Evolutionary conservation across 2,113 vertebrate genomes (phyloP).

Genomic region (Gymnocephalus cernua): DNA sequence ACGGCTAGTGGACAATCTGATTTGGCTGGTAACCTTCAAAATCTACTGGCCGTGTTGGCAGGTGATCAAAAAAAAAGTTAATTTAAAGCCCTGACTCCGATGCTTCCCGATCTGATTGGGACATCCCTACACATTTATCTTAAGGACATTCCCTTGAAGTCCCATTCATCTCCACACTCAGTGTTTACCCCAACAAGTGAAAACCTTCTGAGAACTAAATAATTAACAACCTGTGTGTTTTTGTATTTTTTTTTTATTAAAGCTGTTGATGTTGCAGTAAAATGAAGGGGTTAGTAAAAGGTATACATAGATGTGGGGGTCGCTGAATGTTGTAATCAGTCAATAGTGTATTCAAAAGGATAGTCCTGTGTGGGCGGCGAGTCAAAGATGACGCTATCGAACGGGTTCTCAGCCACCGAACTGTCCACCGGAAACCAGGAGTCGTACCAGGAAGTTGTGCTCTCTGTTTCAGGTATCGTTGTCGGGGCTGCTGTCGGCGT

Average conservation of each 20-base stretch:
- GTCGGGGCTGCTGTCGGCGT: slow-evolving; percentile 51
- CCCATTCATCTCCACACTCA: not conserved
- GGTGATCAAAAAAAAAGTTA: no score
- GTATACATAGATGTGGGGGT: not conserved
- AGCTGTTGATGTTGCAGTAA: slow-evolving; percentile 31
- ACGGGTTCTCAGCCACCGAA: slow-evolving; percentile 66
- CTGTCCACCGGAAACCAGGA: slow-evolving; percentile 77
- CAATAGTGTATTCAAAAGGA: slow-evolving; percentile 78
- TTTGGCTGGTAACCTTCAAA: no score
- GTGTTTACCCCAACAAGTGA: not conserved
- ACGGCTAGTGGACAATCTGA: no score
- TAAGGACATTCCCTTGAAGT: not conserved
- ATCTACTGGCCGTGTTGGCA: no score
- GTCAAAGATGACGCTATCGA: slow-evolving; percentile 67
- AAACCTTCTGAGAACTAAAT: not conserved
- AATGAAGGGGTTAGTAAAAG: slow-evolving; percentile 19
- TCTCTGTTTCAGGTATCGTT: slow-evolving; percentile 46
- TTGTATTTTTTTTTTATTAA: not conserved
- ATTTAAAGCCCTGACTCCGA: no score
- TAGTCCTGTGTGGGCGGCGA: slow-evolving; percentile 80
- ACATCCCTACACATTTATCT: not conserved
- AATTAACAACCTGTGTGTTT: not conserved
- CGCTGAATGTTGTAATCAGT: slow-evolving; percentile 62
- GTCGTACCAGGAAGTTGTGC: slow-evolving; percentile 80
- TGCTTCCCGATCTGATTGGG: no score